phyloP scores from a whole-genome alignment of 1,140 invertebrate genomes.

The Zaprionus ghesquierei region DNA sequence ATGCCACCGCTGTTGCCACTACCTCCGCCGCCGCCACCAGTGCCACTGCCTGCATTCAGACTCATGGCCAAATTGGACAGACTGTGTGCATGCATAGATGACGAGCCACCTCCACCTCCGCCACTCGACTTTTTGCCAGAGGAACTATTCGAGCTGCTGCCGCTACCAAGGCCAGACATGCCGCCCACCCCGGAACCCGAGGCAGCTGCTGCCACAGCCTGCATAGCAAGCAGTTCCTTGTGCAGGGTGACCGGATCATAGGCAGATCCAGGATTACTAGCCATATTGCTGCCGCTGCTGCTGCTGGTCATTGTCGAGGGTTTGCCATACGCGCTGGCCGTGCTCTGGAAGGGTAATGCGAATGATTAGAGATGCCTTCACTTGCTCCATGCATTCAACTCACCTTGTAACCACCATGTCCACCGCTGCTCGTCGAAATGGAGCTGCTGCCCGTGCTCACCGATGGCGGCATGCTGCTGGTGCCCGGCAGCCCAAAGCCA shows the following conservation, averaged over 20 bases:
- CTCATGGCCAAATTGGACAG: conserved; percentile 51
- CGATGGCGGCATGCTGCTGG: conserved; percentile 60
- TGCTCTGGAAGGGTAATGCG: conserved; percentile 38
- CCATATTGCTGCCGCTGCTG: conserved; percentile 44
- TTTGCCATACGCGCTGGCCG: conserved; percentile 74
- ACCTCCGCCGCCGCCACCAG: neutral
- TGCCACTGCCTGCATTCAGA: conserved; percentile 3
- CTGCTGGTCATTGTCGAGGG: conserved; percentile 69
- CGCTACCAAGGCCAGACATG: conserved; percentile 44
- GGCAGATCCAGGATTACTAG: conserved; percentile 68
- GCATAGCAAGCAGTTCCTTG: conserved; percentile 82
- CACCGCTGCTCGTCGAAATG: conserved; percentile 62
- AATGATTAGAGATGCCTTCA: neutral
- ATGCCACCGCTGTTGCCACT: conserved; percentile 34
- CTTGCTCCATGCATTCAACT: conserved; percentile 1
- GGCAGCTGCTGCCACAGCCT: conserved; percentile 79
- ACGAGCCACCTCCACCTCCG: conserved; percentile 31
- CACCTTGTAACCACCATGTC: conserved; percentile 75
- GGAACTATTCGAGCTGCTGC: conserved; percentile 43
- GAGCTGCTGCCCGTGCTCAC: conserved; percentile 52
- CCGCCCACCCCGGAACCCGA: conserved; percentile 46
- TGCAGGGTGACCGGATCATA: conserved; percentile 81
- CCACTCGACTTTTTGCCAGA: conserved; percentile 76
- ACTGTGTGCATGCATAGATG: conserved; percentile 56
- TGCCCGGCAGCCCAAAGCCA: conserved; percentile 68